Base-by-base conservation (phyloP, 2,888 invertebrate genomes). In the Phaedon cochleariae region DNA sequence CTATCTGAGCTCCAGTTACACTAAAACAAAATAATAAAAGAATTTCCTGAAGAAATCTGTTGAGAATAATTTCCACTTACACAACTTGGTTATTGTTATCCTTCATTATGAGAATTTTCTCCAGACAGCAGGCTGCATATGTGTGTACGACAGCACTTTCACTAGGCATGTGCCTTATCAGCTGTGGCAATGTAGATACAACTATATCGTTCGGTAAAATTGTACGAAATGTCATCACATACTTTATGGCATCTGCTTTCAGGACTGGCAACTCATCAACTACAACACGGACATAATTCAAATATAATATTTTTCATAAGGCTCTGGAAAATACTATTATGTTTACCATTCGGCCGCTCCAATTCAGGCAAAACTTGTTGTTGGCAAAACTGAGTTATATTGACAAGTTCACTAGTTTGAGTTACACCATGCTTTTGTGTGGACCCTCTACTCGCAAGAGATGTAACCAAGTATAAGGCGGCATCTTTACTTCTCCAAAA, bases 401-500 rank as follows among this genome's bases (percentile, higher is more conserved):
- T 93, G 7, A 98, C 96, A 62, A 98, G 87, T 71, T 94, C 90
- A 72, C 95, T 96, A 26, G 93, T 93, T 81, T 94, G 91, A 7
- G 97, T 98, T 3, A 96, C 94, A 41, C 98, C 98, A 78, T 94
- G 92, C 79, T 90, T 93, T 77, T 92, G 91, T 0, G 97, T 97
- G 76, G 92, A 88, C 46, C 94, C 97, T 79, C 95, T 92, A 1
- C 95, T 91, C 37, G 95, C 96, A 73, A 99, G 88, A 1, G 98
- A 96, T 64, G 97, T 98, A 65, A 99, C 96, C 74, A 99, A 88
- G 85, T 95, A 98, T 75, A 98, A 89, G 1, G 98, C 98, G 10
- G 97, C 94, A 85, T 99, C 98, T 82, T 98, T 98, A 74, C 93
- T 91, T 59, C 93, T 90, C 98, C 98, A 99, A 81, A 95, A 92